These are phyloP conservation scores for Argopecten irradians DNA, from an alignment of 1,140 invertebrate genomes.

Conservation along the genomic window DNA sequence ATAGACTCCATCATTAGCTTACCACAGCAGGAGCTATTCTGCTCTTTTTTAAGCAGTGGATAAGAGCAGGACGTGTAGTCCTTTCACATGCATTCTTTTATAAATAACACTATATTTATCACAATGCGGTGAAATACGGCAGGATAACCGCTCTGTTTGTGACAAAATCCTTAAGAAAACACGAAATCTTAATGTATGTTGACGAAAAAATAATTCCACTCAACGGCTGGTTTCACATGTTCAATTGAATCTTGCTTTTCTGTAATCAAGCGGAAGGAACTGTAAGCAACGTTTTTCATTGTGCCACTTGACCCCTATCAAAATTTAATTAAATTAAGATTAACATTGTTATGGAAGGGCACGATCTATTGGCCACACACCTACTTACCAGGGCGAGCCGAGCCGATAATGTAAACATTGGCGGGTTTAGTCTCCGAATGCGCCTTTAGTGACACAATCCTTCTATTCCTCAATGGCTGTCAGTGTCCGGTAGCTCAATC, in stretches of 20 bases:
- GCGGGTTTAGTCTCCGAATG: background rate
- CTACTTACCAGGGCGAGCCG: background rate
- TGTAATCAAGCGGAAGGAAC: slow-evolving; percentile 6
- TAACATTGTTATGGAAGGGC: slow-evolving; percentile 27
- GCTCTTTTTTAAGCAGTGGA: background rate
- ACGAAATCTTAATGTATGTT: slow-evolving; percentile 11
- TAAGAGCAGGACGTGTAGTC: slow-evolving; percentile 12
- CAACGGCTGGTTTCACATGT: background rate
- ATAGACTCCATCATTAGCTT: background rate
- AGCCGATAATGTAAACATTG: background rate
- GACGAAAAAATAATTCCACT: slow-evolving; percentile 10
- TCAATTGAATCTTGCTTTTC: background rate
- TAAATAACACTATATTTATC: slow-evolving; percentile 17
- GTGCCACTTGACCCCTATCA: slow-evolving; percentile 31
- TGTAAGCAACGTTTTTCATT: slow-evolving; percentile 20
- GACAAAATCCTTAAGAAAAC: slow-evolving; percentile 25
- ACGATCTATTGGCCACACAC: slow-evolving; percentile 3
- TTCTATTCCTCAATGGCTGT: background rate
- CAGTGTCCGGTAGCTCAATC: background rate
- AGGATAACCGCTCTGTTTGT: background rate
- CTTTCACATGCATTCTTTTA: background rate
- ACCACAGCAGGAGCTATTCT: background rate
- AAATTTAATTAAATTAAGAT: slow-evolving; percentile 47
- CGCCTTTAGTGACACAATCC: background rate
- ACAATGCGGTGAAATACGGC: slow-evolving; percentile 12